phyloP scores from a whole-genome alignment of 92 coral and sea anemone species.

The Phenganax marumi region DNA sequence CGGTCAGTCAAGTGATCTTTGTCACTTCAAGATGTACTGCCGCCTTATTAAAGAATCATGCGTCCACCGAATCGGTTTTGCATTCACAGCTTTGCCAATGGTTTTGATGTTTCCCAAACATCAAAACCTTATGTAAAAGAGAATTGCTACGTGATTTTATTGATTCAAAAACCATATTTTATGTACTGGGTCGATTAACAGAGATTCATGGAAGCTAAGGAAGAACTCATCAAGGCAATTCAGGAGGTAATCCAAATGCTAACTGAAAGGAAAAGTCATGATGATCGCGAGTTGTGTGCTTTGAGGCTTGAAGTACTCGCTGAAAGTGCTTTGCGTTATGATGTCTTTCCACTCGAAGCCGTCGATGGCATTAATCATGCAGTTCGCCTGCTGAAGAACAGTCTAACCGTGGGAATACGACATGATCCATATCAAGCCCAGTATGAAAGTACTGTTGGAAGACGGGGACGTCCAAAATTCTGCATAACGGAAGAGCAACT shows the following conservation, averaged over 20 bases:
- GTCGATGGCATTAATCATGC: conserved; percentile 41
- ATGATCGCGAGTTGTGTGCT: neutral
- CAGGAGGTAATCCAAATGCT: neutral
- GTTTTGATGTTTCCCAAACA: too few relatives aligned
- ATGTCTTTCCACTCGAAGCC: conserved; percentile 28
- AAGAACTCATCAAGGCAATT: neutral
- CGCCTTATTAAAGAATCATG: too few relatives aligned
- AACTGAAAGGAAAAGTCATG: neutral
- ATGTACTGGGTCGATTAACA: too few relatives aligned
- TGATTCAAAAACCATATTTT: too few relatives aligned
- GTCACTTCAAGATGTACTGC: too few relatives aligned
- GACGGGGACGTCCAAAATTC: conserved; percentile 52
- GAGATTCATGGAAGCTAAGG: neutral
- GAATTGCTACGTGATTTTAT: too few relatives aligned
- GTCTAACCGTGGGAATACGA: too few relatives aligned
- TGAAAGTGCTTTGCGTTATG: conserved; percentile 39
- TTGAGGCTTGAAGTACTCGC: conserved; percentile 36
- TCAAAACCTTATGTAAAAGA: too few relatives aligned
- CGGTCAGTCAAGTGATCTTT: too few relatives aligned
- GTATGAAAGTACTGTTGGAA: conserved; percentile 16
- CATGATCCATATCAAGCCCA: neutral
- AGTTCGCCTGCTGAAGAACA: neutral
- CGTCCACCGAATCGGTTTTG: too few relatives aligned
- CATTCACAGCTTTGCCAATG: too few relatives aligned
- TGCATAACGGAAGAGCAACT: conserved; percentile 52